Conservation (phyloP, 2,888 invertebrate genomes). For the Sthenelais limicola region DNA sequence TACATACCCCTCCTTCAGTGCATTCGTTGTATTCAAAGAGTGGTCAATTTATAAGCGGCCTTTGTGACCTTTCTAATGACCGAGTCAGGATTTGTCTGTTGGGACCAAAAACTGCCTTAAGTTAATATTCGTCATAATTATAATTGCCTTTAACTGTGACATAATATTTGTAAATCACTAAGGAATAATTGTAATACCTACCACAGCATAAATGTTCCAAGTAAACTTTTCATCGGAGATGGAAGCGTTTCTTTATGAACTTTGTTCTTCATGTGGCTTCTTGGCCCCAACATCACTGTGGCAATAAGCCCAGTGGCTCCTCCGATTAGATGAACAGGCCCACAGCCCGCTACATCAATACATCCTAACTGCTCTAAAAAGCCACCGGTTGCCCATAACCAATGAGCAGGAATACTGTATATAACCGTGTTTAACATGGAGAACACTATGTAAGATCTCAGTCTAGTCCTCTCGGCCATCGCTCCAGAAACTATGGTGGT, state of each 20-base stretch:
- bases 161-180: too few relatives aligned
- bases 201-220: slow-evolving; percentile 65
- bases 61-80: too few relatives aligned
- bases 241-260: slow-evolving; percentile 12
- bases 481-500: slow-evolving; percentile 68
- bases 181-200: slow-evolving; percentile 44
- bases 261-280: slow-evolving; percentile 79
- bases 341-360: slow-evolving; percentile 51
- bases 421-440: slow-evolving; percentile 64
- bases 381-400: slow-evolving; percentile 58
- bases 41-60: too few relatives aligned
- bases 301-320: slow-evolving; percentile 85
- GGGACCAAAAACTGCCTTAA: too few relatives aligned
- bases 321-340: slow-evolving; percentile 76
- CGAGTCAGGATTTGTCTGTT: too few relatives aligned
- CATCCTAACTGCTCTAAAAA: slow-evolving; percentile 53
- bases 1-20: too few relatives aligned
- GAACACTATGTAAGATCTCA: slow-evolving; percentile 66
- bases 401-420: slow-evolving; percentile 72
- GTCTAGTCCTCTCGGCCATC: slow-evolving; percentile 68
- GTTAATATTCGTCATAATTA: too few relatives aligned
- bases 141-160: too few relatives aligned
- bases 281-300: slow-evolving; percentile 89
- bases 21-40: too few relatives aligned
- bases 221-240: slow-evolving; percentile 54